Percentiles rank a stretch among this genome's conserved stretches.
Evolutionary conservation across 2,797 vertebrate species (phyloP).

Genomic region (Rhinoraja longicauda): DNA sequence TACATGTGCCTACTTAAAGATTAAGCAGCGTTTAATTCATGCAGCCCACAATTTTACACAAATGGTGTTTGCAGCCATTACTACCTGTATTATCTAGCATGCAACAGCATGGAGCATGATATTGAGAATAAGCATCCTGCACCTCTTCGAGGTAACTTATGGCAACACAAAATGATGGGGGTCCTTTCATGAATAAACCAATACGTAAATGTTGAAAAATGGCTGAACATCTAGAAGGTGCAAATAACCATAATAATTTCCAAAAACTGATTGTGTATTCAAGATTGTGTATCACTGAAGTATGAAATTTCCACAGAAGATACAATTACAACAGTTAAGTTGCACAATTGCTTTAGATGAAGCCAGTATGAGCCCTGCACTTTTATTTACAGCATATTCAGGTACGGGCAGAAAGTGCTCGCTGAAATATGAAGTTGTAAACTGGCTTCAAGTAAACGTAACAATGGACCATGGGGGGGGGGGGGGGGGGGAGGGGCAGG

Average conservation of each 20-base stretch:
- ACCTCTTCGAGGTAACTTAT: no score
- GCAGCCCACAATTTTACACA: neutral
- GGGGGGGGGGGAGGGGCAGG: no score
- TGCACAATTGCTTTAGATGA: neutral
- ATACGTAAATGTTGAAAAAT: neutral
- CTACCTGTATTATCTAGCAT: neutral
- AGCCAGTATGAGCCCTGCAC: neutral
- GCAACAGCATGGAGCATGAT: neutral
- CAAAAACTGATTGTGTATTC: no score
- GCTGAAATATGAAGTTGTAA: neutral
- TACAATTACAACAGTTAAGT: neutral
- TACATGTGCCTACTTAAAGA: neutral
- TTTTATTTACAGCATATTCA: neutral
- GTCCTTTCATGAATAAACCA: neutral
- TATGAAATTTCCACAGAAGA: neutral
- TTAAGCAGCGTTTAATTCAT: neutral
- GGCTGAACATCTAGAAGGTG: neutral
- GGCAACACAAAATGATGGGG: neutral
- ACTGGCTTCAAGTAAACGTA: neutral
- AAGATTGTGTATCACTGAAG: no score
- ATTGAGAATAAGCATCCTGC: neutral
- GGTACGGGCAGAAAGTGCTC: neutral
- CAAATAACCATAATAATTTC: no score
- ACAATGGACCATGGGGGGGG: no score
- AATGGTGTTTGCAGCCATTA: neutral